Percentiles rank a stretch among this genome's conserved stretches.
Conservation (phyloP, 2,797 vertebrate species). For the Sternotherus odoratus region DNA sequence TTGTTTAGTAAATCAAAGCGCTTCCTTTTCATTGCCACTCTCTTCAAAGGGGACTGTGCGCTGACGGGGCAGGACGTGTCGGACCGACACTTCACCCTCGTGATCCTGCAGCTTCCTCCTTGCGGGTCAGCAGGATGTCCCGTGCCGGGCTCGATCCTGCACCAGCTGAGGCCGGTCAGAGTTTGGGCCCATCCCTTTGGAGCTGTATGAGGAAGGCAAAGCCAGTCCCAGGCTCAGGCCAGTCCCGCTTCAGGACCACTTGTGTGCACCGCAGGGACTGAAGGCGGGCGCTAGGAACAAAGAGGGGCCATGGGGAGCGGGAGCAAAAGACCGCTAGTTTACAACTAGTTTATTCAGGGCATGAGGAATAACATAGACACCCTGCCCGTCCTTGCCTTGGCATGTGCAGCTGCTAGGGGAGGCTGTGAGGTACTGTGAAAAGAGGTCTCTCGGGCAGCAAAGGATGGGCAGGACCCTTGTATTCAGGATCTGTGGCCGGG, state of each 20-base stretch:
- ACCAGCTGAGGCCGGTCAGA: neutral
- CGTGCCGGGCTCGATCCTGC: neutral
- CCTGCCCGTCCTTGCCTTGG: neutral
- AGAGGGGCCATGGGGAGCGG: neutral
- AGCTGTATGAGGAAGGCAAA: neutral
- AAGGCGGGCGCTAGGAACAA: neutral
- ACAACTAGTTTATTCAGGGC: neutral
- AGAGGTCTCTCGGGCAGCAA: neutral
- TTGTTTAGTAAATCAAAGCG: constrained; percentile 66
- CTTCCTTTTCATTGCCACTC: constrained; percentile 16
- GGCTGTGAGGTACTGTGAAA: neutral
- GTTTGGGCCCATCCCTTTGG: neutral
- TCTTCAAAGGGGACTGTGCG: constrained; percentile 38
- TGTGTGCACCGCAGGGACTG: neutral
- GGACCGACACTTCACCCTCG: neutral
- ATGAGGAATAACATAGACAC: neutral
- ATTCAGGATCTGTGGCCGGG: neutral
- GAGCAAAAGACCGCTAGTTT: neutral
- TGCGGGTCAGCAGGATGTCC: neutral
- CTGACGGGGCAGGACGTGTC: neutral
- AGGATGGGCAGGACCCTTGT: neutral
- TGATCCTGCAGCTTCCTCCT: neutral
- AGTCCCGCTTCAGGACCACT: neutral
- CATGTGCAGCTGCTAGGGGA: neutral
- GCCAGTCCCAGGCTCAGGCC: neutral